Conservation (phyloP, 2,113 vertebrate genomes). For the Microtus richardsoni region DNA sequence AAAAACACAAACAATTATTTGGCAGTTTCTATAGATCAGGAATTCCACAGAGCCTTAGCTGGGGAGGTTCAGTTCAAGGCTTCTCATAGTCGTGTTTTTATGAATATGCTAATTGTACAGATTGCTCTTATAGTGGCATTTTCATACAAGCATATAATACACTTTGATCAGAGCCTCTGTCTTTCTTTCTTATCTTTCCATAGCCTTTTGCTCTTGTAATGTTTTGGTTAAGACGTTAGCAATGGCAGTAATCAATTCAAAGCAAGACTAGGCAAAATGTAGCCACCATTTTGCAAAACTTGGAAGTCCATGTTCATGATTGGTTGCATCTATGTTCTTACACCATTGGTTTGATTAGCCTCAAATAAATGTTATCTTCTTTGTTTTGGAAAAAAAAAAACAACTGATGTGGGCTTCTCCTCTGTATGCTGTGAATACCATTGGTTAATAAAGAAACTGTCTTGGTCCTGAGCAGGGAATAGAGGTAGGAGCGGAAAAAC, state of each 20-base stretch:
- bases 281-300: not conserved
- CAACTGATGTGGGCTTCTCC: too few relatives aligned
- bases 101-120: not conserved
- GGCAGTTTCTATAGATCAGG: not conserved
- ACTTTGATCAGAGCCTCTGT: not conserved
- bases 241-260: not conserved
- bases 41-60: not conserved
- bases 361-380: not conserved
- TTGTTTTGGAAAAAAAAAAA: not conserved
- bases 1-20: not conserved
- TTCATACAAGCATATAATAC: not conserved
- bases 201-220: not conserved
- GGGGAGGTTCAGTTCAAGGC: not conserved
- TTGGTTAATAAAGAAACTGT: too few relatives aligned
- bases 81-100: not conserved
- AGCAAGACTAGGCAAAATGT: not conserved
- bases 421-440: too few relatives aligned
- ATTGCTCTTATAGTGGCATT: not conserved
- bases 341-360: not conserved
- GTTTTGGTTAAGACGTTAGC: not conserved
- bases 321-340: not conserved
- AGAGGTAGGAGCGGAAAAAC: too few relatives aligned
- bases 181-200: not conserved
- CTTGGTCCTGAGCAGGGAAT: too few relatives aligned
- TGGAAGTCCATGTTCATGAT: not conserved